Conservation (phyloP, 2,797 vertebrate species). For the Lepilemur septentrionalis region DNA sequence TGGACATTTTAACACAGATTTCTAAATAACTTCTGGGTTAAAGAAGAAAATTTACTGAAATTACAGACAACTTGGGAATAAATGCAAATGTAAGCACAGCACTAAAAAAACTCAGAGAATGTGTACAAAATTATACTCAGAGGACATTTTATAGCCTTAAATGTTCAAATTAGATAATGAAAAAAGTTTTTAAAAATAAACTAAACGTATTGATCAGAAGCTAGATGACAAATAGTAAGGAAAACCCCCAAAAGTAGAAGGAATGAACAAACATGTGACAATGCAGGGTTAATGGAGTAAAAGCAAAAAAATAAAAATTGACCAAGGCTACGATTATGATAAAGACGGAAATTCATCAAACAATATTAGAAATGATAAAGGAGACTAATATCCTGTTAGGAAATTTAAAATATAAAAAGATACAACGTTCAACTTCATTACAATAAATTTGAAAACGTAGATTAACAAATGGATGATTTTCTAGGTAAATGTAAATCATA, state of each 20-base stretch:
- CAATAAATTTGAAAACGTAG: slow-evolving; percentile 32
- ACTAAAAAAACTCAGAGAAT: neutral
- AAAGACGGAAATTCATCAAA: neutral
- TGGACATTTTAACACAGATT: slow-evolving; percentile 33
- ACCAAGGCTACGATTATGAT: neutral
- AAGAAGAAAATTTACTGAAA: neutral
- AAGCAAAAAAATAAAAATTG: neutral
- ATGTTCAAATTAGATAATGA: neutral
- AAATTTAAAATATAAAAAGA: slow-evolving; percentile 38
- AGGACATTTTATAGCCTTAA: neutral
- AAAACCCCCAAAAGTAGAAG: neutral
- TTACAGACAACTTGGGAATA: neutral
- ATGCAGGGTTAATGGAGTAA: neutral
- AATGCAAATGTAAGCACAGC: neutral
- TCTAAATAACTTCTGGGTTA: neutral
- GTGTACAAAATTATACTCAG: neutral
- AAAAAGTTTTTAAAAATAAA: neutral
- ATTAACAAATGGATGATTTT: slow-evolving; percentile 36
- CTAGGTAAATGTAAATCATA: slow-evolving; percentile 45
- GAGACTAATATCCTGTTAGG: neutral
- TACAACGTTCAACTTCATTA: neutral
- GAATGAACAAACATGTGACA: slow-evolving; percentile 5
- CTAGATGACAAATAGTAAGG: slow-evolving; percentile 13
- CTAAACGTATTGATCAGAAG: neutral
- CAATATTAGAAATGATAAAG: slow-evolving; percentile 8